Evolutionary conservation across 2,113 vertebrate species (phyloP).

Genomic region (Corynorhinus townsendii): DNA sequence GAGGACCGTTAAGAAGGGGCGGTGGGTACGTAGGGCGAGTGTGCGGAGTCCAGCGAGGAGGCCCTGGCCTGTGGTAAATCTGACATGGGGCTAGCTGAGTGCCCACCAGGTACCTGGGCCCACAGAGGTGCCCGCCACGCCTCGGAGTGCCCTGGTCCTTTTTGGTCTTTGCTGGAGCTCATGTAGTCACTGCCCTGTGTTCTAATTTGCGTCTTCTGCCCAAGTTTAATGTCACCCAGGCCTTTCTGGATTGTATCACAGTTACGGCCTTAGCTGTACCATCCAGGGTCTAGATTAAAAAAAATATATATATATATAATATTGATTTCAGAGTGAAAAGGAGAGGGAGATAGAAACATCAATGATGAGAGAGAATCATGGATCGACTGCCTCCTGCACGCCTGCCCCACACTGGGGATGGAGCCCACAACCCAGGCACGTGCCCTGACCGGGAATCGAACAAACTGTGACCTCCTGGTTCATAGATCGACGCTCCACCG

Average conservation of each 20-base stretch:
- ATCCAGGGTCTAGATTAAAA: background rate
- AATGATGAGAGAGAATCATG: too few species aligned
- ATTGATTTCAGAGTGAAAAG: too few species aligned
- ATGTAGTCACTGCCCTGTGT: background rate
- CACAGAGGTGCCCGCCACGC: fast-evolving
- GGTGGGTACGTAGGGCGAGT: background rate
- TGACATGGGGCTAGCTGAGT: background rate
- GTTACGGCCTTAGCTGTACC: background rate
- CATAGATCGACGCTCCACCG: too few species aligned
- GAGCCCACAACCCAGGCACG: too few species aligned
- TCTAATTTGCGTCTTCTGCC: background rate
- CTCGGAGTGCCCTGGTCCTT: background rate
- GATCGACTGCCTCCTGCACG: too few species aligned
- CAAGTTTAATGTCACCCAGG: background rate
- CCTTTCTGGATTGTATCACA: background rate
- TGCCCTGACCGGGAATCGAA: too few species aligned
- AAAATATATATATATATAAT: too few species aligned
- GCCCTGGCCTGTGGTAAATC: background rate
- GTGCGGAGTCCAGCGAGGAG: background rate
- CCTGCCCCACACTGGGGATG: too few species aligned
- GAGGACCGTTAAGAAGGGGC: background rate
- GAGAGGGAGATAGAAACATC: too few species aligned
- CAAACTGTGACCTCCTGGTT: too few species aligned
- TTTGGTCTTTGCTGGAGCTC: background rate
- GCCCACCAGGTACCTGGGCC: background rate